These are phyloP conservation scores for Cantharis nigra DNA, from an alignment of 2,888 invertebrate genomes.

Conservation along the genomic window DNA sequence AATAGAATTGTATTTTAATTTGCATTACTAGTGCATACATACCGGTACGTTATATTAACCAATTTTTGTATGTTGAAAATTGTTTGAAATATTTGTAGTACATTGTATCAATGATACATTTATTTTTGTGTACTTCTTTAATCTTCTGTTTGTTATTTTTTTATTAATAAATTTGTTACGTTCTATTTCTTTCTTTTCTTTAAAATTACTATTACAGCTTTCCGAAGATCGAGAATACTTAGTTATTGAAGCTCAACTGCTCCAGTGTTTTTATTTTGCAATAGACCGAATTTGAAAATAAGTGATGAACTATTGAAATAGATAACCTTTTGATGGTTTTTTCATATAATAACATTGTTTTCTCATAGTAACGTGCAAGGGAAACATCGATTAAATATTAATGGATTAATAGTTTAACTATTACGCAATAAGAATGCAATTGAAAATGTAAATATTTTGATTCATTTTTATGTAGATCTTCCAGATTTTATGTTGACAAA, in stretches of 20 bases:
- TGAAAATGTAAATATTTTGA: neutral
- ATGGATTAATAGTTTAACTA: neutral
- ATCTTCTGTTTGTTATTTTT: neutral
- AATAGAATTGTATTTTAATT: neutral
- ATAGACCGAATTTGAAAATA: conserved; percentile 18
- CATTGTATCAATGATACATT: conserved; percentile 43
- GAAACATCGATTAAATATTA: neutral
- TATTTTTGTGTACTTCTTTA: neutral
- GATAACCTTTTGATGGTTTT: conserved; percentile 19
- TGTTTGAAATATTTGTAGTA: conserved; percentile 31
- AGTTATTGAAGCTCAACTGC: neutral
- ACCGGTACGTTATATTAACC: conserved; percentile 47
- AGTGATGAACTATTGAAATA: conserved; percentile 2
- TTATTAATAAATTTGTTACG: neutral
- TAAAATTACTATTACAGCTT: neutral
- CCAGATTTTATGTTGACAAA: neutral
- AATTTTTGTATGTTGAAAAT: conserved; percentile 23
- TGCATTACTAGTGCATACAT: conserved; percentile 4
- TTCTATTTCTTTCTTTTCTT: neutral
- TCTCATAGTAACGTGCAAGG: conserved; percentile 3
- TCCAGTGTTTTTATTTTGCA: neutral
- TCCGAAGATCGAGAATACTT: neutral
- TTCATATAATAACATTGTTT: conserved; percentile 11
- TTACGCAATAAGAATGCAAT: neutral
- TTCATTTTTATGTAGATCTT: neutral